Base-by-base conservation (phyloP, 92 coral and sea anemone species). In the Paragorgia papillata region DNA sequence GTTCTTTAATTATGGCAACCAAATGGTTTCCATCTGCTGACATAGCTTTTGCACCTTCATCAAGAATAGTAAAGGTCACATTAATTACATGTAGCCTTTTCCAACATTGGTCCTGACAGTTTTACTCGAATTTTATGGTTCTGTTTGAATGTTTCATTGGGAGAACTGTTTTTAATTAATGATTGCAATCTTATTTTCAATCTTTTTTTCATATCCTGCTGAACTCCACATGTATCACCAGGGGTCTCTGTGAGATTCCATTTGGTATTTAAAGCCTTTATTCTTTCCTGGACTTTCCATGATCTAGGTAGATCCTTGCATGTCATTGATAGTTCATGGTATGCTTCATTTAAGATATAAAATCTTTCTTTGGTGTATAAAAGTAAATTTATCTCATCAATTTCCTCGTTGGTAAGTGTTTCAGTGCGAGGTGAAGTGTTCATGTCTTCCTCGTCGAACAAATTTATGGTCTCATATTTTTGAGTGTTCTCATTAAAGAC, bases 21-120 rank as follows among this genome's bases (percentile, higher is more conserved):
- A 74, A 33, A 53, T 82, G 79, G 59, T 82, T 82, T 14, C 86
- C 86, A 12, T 62, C 62, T 14, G 80, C 86, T 30, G 73, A 20
- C 83, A 83, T 83, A 1, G 87, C 55, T 32, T 41, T 28, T 32
- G 73, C 13, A 17, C 79, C 79, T 35, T 83, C 87, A 43, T 68
- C 75, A 43, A 77, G 25, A 46, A 83, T 67, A 24, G 87, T 83
- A 69, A 64, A 83, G 17, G 87, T 77, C 20, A 83, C 69, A 59
- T 75, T 75, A 15, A 75, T 34, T 18, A 83, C 79, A 67, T 83
- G 83, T 56, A 83, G 59, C 39, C 83, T 66, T 46, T 83, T 83
- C 87, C 87, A 37, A 83, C 44, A 28, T 51, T 57, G 15, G 83
- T 83, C 83, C 87, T 43, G 76, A 63, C 15, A 83, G 43, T 37